A percentile compares a stretch with the other conserved stretches of the same genome.
These are phyloP conservation scores for Lepidurus couesii DNA, from an alignment of 1,140 invertebrate species.

Conservation along the genomic window DNA sequence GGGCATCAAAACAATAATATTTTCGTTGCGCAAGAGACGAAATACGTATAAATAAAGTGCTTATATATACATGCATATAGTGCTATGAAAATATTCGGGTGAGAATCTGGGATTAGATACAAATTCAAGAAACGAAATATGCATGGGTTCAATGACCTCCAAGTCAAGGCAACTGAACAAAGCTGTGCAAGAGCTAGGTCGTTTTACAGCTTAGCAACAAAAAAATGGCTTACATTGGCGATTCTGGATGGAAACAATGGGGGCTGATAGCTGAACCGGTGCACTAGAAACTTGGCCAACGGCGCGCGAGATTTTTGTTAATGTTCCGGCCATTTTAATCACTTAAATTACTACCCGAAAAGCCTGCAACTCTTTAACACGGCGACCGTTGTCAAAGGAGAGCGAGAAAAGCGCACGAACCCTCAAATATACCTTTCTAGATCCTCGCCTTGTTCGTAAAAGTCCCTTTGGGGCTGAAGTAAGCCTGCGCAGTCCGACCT, in stretches of 20 bases:
- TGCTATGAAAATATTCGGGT: no score
- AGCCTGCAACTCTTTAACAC: slow-evolving; percentile 20
- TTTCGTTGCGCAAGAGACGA: slow-evolving; percentile 22
- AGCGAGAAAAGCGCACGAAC: neutral
- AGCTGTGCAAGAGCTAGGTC: neutral
- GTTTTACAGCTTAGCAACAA: neutral
- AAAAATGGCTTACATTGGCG: slow-evolving; percentile 32
- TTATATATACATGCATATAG: no score
- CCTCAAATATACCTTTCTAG: neutral
- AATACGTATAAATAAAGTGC: no score
- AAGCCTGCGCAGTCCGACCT: neutral
- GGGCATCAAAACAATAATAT: slow-evolving; percentile 27
- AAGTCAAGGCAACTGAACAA: neutral
- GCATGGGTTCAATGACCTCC: slow-evolving; percentile 6
- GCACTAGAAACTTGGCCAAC: slow-evolving; percentile 28
- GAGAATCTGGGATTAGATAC: slow-evolving; percentile 31
- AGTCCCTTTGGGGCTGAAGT: neutral
- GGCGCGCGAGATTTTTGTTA: slow-evolving; percentile 31
- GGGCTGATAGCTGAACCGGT: slow-evolving; percentile 27
- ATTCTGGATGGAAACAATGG: slow-evolving; percentile 32
- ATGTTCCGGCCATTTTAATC: slow-evolving; percentile 33
- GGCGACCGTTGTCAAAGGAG: slow-evolving; percentile 1
- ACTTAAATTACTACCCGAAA: slow-evolving; percentile 20
- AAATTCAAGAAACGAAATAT: neutral
- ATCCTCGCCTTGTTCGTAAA: neutral